Evolutionary conservation across 1,140 invertebrate species (phyloP).

Genomic region (Aphaenogaster ashmeadi): DNA sequence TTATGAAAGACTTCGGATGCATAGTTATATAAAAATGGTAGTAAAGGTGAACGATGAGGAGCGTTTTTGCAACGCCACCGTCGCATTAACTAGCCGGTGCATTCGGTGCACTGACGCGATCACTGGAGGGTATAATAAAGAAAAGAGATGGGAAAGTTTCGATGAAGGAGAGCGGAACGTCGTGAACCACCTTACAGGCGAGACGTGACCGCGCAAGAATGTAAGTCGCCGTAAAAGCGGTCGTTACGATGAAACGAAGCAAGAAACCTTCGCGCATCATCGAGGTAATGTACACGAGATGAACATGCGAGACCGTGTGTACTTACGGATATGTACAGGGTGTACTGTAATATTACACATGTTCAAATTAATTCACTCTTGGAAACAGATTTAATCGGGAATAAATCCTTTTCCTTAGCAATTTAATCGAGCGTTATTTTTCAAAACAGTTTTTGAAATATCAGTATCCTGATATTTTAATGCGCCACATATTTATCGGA

Average conservation of each 20-base stretch:
- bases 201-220: slow-evolving; percentile 55
- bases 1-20: neutral
- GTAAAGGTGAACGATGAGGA: slow-evolving; percentile 15
- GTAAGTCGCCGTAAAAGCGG: slow-evolving; percentile 62
- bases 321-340: neutral
- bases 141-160: slow-evolving; percentile 40
- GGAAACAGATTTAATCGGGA: slow-evolving; percentile 12
- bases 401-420: neutral
- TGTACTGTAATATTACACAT: neutral
- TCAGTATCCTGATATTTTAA: neutral
- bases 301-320: slow-evolving; percentile 15
- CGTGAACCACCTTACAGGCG: slow-evolving; percentile 30
- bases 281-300: slow-evolving; percentile 28
- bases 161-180: slow-evolving; percentile 43
- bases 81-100: slow-evolving; percentile 14
- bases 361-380: neutral
- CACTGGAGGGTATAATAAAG: slow-evolving; percentile 31
- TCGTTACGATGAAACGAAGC: slow-evolving; percentile 62
- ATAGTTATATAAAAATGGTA: slow-evolving; percentile 15
- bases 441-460: neutral
- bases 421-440: neutral
- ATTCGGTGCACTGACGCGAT: slow-evolving; percentile 11
- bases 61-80: neutral
- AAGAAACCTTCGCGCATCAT: slow-evolving; percentile 30
- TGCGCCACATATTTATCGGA: neutral